phyloP scores from a whole-genome alignment of 2,113 vertebrate species.

The Chinchilla lanigera region DNA sequence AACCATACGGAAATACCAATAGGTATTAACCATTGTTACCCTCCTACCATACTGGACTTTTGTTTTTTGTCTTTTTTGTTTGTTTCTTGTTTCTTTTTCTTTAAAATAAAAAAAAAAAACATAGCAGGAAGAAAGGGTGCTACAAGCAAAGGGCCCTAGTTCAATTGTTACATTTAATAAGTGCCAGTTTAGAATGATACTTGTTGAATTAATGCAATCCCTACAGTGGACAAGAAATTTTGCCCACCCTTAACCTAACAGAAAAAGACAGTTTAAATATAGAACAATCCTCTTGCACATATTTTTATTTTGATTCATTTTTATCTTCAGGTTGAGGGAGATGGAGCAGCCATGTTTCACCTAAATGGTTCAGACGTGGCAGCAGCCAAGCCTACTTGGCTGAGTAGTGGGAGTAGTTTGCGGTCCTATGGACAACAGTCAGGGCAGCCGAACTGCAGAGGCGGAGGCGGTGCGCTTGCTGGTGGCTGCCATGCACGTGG shows the following conservation, averaged over 20 bases:
- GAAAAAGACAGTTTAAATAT: not conserved
- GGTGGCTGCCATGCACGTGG: not conserved
- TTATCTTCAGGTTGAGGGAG: not conserved
- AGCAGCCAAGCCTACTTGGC: not conserved
- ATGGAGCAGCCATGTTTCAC: not conserved
- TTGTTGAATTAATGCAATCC: not conserved
- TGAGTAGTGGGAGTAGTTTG: accelerated
- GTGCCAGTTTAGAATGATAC: not conserved
- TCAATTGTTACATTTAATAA: not conserved
- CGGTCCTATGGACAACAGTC: not conserved
- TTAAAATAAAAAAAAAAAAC: too few relatives aligned
- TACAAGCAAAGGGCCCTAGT: not conserved
- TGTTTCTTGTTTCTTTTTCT: too few relatives aligned
- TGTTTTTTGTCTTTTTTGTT: too few relatives aligned
- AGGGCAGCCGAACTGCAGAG: not conserved
- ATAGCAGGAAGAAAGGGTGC: not conserved
- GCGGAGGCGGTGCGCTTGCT: not conserved
- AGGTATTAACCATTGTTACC: too few relatives aligned
- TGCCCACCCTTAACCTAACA: not conserved
- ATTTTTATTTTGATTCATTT: not conserved
- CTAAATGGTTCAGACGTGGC: not conserved
- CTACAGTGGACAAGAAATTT: not conserved
- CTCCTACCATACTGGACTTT: too few relatives aligned
- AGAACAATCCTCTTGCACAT: not conserved
- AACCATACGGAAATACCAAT: too few relatives aligned